Conservation (phyloP, 2,113 vertebrate species). For the Agapornis roseicollis region DNA sequence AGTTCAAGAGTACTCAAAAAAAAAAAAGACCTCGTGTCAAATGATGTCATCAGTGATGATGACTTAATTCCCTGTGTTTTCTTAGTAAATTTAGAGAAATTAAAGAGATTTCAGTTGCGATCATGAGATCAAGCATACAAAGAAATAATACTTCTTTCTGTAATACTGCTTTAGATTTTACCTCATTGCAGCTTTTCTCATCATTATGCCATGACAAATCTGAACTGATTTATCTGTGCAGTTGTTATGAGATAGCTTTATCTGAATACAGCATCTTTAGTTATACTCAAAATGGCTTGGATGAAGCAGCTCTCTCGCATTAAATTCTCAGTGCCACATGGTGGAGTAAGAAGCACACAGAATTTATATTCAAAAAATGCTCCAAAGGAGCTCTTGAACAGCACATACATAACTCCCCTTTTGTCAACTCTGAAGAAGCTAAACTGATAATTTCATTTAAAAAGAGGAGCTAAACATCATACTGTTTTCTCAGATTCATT, state of each 20-base stretch:
- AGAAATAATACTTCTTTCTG: not conserved
- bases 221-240: not conserved
- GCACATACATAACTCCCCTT: not conserved
- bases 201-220: not conserved
- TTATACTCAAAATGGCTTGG: not conserved
- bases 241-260: not conserved
- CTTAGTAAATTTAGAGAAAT: not conserved
- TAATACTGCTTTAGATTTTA: not conserved
- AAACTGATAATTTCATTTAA: not conserved
- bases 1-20: not conserved
- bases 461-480: not conserved
- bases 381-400: not conserved
- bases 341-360: slow-evolving; percentile 72
- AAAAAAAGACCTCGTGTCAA: not conserved
- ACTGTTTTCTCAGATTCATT: not conserved
- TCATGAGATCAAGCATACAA: not conserved
- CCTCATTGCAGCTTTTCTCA: not conserved
- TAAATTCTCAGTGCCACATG: slow-evolving; percentile 69
- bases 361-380: slow-evolving; percentile 15
- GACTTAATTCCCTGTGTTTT: not conserved
- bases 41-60: not conserved
- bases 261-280: not conserved
- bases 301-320: not conserved
- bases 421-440: not conserved
- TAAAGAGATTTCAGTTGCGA: not conserved